Conservation (phyloP, 2,113 vertebrate genomes). For the Muntiacus reevesi region DNA sequence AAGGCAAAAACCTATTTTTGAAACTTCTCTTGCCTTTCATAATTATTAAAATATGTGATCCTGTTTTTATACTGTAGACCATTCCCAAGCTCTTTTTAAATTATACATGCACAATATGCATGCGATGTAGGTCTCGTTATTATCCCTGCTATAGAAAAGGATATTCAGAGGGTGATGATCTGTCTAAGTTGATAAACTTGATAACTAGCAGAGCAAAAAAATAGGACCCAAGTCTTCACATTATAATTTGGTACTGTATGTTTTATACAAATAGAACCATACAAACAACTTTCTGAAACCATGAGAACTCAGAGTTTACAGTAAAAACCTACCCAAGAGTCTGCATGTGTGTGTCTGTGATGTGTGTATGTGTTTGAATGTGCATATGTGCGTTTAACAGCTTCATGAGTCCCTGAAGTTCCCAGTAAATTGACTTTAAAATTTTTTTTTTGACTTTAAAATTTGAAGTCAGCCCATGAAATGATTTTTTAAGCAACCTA, state of each 20-base stretch:
- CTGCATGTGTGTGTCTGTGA: not conserved
- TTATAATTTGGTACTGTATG: not conserved
- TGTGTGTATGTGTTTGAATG: not conserved
- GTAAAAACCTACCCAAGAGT: not conserved
- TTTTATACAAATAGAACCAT: not conserved
- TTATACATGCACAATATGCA: not conserved
- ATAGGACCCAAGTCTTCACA: not conserved
- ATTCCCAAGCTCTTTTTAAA: not conserved
- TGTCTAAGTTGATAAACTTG: not conserved
- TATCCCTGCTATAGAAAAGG: not conserved
- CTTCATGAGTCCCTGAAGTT: not conserved
- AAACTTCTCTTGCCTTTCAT: not conserved
- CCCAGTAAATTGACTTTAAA: not conserved
- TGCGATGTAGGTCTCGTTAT: not conserved
- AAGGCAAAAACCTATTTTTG: not conserved
- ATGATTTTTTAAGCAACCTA: not conserved
- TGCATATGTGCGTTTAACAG: not conserved
- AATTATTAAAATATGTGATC: not conserved
- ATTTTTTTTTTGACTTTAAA: not conserved
- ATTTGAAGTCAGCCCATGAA: not conserved
- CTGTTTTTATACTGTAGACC: not conserved
- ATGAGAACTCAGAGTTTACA: not conserved
- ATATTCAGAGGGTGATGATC: not conserved
- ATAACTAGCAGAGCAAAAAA: not conserved
- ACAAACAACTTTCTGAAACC: not conserved